Base-by-base conservation (phyloP, 2,888 invertebrate species). In the Oscheius myriophilus region DNA sequence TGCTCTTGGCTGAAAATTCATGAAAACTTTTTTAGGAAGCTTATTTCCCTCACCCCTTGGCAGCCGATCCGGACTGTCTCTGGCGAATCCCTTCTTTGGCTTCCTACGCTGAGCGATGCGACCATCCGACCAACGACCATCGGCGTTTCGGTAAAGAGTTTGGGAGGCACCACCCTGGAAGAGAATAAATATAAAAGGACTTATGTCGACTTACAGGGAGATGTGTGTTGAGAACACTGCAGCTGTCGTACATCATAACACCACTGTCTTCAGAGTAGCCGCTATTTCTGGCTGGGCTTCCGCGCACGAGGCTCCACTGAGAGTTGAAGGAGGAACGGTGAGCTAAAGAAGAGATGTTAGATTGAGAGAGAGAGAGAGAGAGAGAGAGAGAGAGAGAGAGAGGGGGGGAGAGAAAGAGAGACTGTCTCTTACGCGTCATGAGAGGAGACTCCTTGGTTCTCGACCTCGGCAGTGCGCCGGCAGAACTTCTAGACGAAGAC, bases 81-180 rank as follows among this genome's bases (percentile, higher is more conserved):
- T 49, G 42, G 62, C 71, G 69, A 73, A 78, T 53, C 55, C 72
- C 42, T 53, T 70, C 39, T 21, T 57, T 12, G 63, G 45, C 18
- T 59, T 65, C 11, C 77, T 54, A 21, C 74, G 57, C 16, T 72
- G 68, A 0, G 75, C 77, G 33, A 80, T 76, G 1, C 77, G 69
- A 1, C 78, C 75, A 58, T 84, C 84, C 55, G 80, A 80, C 81
- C 83, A 84, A 23, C 84, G 73, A 16, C 80, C 82, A 18, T 80
- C 80, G 6, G 63, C 65, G 61, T 82, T 80, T 21, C 84, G 78
- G 69, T 83, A 81, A 41, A 84, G 53, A 11, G 73, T 74, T 54
- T 76, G 46, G 9, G 26, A 49, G 23, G 41, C 18, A 45, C 21
- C 46, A 14, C 53, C 51, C 62, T 18, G 12, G 23, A 21, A 41